Conservation (phyloP, 2,888 invertebrate genomes). For the Zeuzera pyrina region DNA sequence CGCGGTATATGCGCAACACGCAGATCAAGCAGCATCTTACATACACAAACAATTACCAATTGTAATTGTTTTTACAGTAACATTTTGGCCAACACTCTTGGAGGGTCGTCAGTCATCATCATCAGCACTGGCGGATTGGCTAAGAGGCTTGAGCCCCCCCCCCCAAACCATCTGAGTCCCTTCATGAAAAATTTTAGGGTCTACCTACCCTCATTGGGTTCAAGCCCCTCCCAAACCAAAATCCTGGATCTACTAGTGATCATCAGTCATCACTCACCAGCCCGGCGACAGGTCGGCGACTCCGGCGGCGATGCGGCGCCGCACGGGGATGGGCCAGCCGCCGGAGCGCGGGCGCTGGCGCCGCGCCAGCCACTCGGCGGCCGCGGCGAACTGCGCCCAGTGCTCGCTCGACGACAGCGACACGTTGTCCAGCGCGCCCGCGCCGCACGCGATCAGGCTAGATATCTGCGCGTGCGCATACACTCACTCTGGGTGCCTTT, state of each 20-base stretch:
- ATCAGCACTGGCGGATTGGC: background rate
- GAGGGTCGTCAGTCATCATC: too few species aligned
- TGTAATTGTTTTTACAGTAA: too few species aligned
- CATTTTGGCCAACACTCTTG: too few species aligned
- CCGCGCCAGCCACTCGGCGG: constrained; percentile 92
- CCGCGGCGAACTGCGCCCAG: constrained; percentile 91
- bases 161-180: too few species aligned
- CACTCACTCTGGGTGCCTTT: too few species aligned
- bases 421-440: constrained; percentile 83
- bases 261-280: constrained; percentile 70
- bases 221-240: too few species aligned
- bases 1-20: too few species aligned
- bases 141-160: too few species aligned
- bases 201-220: too few species aligned
- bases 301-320: constrained; percentile 80
- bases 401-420: constrained; percentile 89
- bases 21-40: too few species aligned
- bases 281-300: constrained; percentile 87
- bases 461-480: constrained; percentile 65
- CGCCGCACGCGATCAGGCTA: constrained; percentile 78
- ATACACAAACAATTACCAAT: too few species aligned
- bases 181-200: too few species aligned
- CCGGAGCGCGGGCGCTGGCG: constrained; percentile 89
- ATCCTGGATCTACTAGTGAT: background rate
- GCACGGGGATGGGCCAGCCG: constrained; percentile 95